Base-by-base conservation (phyloP, 2,888 invertebrate species). In the Campoplex capitator region DNA sequence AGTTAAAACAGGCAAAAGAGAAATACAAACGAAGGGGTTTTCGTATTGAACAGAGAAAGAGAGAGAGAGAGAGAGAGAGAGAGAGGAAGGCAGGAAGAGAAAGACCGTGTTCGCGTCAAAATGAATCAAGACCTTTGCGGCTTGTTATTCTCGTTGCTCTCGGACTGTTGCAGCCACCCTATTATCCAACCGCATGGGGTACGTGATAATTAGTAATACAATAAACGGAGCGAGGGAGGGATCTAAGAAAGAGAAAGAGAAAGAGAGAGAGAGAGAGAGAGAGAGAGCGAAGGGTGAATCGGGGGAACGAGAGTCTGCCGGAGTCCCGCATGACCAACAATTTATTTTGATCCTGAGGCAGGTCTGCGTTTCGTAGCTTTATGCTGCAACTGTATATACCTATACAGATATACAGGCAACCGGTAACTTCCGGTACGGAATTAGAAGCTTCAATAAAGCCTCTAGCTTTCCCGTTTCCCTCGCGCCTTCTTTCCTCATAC, bases 341-440 rank as follows among this genome's bases (percentile, higher is more conserved):
- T 83, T 86, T 86, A 83, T 86, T 93, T 92, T 92, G 90, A 93
- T 92, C 92, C 89, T 65, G 13, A 88, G 77, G 90, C 75, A 70
- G 85, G 76, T 90, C 90, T 91, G 92, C 91, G 92, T 92, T 93
- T 92, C 91, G 89, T 91, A 89, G 89, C 89, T 91, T 91, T 90
- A 90, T 91, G 70, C 51, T 79, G 35, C 76, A 70, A 56, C 56
- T 67, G 8, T 65, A 76, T 9, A n/a, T 9, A 48, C 7, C n/a
- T 51, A 67, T 67, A 62, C 3, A 6, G 9, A 7, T 23, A 32
- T 75, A 67, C 16, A 68, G 67, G 67, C 35, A 56, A 87, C 67
- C 90, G 92, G 90, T 91, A 92, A 92, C 92, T 93, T 93, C 93
- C 93, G 93, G 90, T 91, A 91, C 91, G 90, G 89, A 93, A 93